These are phyloP conservation scores for Notamacropus eugenii DNA, from an alignment of 2,797 vertebrate species.

Conservation along the genomic window DNA sequence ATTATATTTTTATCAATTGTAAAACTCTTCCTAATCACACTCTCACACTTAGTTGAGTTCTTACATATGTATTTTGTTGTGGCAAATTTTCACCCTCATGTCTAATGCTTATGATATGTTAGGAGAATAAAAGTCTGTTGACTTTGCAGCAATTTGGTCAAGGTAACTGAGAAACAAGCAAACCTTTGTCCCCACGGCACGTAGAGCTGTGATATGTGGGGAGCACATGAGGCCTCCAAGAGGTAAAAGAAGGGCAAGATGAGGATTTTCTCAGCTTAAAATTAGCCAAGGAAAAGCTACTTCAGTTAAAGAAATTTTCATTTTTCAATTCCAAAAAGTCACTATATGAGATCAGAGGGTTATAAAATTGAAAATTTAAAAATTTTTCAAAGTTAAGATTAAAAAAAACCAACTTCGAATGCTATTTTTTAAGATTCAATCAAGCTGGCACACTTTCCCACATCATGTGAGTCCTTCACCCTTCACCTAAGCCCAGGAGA, in stretches of 20 bases:
- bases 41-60: not conserved
- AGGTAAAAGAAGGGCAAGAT: not conserved
- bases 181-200: slow-evolving; percentile 35
- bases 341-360: not conserved
- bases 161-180: not conserved
- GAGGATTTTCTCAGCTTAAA: not conserved
- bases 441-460: not conserved
- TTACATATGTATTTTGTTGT: not conserved
- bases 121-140: not conserved
- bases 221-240: not conserved
- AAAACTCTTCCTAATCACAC: not conserved
- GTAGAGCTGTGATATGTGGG: too few relatives aligned
- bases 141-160: slow-evolving; percentile 10
- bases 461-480: not conserved
- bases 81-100: slow-evolving; percentile 6
- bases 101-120: slow-evolving; percentile 11
- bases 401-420: too few relatives aligned
- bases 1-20: not conserved
- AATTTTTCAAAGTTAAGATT: too few relatives aligned
- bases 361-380: not conserved
- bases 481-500: not conserved
- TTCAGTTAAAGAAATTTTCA: not conserved
- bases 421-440: not conserved
- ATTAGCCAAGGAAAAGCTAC: not conserved
- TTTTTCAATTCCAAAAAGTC: not conserved